These are phyloP conservation scores for Caenorhabditis becei DNA, from an alignment of 2,888 invertebrate species.

Conservation along the genomic window DNA sequence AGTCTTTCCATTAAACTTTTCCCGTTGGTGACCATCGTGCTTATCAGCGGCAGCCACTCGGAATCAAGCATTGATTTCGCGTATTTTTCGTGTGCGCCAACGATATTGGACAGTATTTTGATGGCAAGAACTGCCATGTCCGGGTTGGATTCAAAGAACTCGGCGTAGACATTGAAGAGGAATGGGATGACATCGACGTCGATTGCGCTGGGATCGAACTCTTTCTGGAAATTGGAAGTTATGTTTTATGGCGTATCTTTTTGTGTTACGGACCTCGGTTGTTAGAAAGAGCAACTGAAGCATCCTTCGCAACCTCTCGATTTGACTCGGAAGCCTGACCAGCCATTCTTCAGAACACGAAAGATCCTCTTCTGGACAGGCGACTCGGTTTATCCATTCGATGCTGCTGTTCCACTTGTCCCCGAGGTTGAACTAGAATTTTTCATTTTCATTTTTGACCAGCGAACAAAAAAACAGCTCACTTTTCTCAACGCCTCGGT, in stretches of 20 bases:
- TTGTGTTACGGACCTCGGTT: conserved; percentile 62
- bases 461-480: too few relatives aligned
- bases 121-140: conserved; percentile 64
- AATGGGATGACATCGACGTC: conserved; percentile 63
- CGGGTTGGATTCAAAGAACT: conserved; percentile 52
- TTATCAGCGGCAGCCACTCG: conserved; percentile 75
- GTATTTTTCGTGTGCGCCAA: conserved; percentile 64
- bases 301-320: conserved; percentile 70
- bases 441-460: background rate
- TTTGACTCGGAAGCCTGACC: conserved; percentile 68
- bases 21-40: conserved; percentile 68
- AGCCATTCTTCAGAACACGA: conserved; percentile 72
- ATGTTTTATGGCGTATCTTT: background rate
- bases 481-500: conserved; percentile 63
- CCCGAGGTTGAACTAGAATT: conserved; percentile 69
- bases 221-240: conserved; percentile 52
- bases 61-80: conserved; percentile 69
- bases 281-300: conserved; percentile 70
- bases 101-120: conserved; percentile 77
- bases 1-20: conserved; percentile 70
- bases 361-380: conserved; percentile 74
- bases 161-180: conserved; percentile 61
- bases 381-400: conserved; percentile 73
- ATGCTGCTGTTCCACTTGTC: conserved; percentile 75
- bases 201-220: conserved; percentile 48